phyloP scores from a whole-genome alignment of 2,113 vertebrate species.

The Penelope pileata region DNA sequence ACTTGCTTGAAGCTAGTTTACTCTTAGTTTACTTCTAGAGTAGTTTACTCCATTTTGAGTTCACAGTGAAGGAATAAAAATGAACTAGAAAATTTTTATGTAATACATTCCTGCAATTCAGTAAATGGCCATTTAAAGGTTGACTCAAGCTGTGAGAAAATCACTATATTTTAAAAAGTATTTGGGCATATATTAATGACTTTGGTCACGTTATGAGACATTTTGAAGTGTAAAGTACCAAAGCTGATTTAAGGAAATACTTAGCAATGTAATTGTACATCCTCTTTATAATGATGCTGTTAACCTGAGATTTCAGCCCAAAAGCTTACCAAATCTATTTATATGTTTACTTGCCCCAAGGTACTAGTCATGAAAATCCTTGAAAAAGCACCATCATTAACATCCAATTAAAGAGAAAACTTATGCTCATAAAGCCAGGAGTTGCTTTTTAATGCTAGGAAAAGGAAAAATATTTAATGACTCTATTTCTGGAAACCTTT shows the following conservation, averaged over 20 bases:
- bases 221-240: slow-evolving; percentile 27
- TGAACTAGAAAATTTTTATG: not conserved
- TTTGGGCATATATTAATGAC: not conserved
- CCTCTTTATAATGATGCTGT: slow-evolving; percentile 16
- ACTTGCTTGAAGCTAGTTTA: not conserved
- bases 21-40: not conserved
- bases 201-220: not conserved
- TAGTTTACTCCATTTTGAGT: not conserved
- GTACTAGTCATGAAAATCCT: slow-evolving; percentile 16
- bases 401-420: slow-evolving; percentile 73
- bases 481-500: slow-evolving; percentile 74
- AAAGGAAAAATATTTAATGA: slow-evolving; percentile 69
- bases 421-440: slow-evolving; percentile 66
- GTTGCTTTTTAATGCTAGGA: slow-evolving; percentile 46
- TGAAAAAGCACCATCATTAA: slow-evolving; percentile 73
- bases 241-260: slow-evolving; percentile 3
- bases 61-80: not conserved
- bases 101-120: not conserved
- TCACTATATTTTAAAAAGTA: not conserved
- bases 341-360: slow-evolving; percentile 66
- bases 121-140: not conserved
- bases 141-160: not conserved
- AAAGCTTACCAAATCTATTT: slow-evolving; percentile 55
- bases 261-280: slow-evolving; percentile 6
- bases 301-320: slow-evolving; percentile 53